These are phyloP conservation scores for Xestia ashworthii DNA, from an alignment of 2,888 invertebrate genomes.

Conservation along the genomic window DNA sequence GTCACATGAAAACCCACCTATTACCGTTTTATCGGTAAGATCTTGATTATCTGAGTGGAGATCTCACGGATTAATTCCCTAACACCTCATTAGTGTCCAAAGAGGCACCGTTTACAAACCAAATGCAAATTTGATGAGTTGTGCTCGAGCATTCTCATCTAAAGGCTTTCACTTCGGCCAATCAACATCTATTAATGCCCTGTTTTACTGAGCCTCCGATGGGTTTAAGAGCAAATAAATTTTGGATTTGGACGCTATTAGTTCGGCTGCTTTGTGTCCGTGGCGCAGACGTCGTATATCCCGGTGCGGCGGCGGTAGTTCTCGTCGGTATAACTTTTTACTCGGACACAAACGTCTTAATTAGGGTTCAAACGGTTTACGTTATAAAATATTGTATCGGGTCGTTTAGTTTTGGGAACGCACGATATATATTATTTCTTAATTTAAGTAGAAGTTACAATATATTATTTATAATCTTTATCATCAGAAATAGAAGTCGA, in stretches of 20 bases:
- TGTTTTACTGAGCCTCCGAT: constrained; percentile 76
- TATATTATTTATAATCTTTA: constrained; percentile 49
- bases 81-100: constrained; percentile 88
- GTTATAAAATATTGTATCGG: constrained; percentile 78
- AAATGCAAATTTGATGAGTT: constrained; percentile 87
- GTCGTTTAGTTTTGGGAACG: constrained; percentile 68
- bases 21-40: constrained; percentile 79
- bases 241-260: constrained; percentile 77
- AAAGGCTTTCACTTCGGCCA: constrained; percentile 76
- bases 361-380: constrained; percentile 82
- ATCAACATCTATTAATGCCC: constrained; percentile 81
- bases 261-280: constrained; percentile 80
- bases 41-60: constrained; percentile 80
- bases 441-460: constrained; percentile 63
- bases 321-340: constrained; percentile 78
- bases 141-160: constrained; percentile 83
- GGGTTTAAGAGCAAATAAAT: constrained; percentile 81
- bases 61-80: constrained; percentile 87
- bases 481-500: constrained; percentile 9
- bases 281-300: constrained; percentile 79
- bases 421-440: constrained; percentile 70
- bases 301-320: constrained; percentile 71
- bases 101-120: constrained; percentile 81
- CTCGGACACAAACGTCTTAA: constrained; percentile 83
- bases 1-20: constrained; percentile 75